Conservation (phyloP, 2,797 vertebrate genomes). For the Dermochelys coriacea region DNA sequence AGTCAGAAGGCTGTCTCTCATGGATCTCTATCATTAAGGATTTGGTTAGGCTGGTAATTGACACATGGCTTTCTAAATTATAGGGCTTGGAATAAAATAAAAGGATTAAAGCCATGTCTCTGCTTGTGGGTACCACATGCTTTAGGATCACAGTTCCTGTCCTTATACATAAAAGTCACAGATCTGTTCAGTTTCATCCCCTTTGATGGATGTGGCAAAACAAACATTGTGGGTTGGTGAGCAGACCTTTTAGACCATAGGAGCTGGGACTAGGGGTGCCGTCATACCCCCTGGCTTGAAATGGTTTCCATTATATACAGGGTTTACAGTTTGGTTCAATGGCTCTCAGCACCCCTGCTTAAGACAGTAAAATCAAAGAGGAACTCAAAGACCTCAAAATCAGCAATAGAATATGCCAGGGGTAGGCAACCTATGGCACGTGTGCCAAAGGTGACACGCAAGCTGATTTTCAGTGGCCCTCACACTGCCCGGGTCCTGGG, state of each 20-base stretch:
- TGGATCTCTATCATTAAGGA: background rate
- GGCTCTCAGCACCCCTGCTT: accelerated
- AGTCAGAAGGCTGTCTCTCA: background rate
- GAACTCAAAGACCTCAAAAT: constrained; percentile 6
- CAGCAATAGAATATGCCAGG: background rate
- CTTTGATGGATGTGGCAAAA: constrained; percentile 62
- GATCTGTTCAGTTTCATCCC: constrained; percentile 32
- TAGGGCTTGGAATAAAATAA: constrained; percentile 68
- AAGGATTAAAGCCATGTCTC: constrained; percentile 77
- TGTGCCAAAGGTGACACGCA: too few relatives aligned
- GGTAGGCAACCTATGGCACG: too few relatives aligned
- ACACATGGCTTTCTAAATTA: constrained; percentile 67
- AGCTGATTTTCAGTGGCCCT: too few relatives aligned
- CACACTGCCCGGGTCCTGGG: too few relatives aligned
- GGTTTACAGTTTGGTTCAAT: too few relatives aligned
- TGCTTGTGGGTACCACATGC: constrained; percentile 76
- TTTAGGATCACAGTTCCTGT: constrained; percentile 62
- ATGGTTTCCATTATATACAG: too few relatives aligned
- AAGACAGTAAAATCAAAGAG: background rate
- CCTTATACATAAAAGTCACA: constrained; percentile 71
- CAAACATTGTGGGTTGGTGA: constrained; percentile 25
- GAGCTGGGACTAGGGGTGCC: background rate
- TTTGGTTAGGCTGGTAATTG: constrained; percentile 10
- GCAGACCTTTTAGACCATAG: background rate
- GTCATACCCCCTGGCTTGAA: too few relatives aligned